Percentiles rank a stretch among this genome's conserved stretches.
Conservation (phyloP, 1,140 invertebrate genomes). For the Eubasilissa regina region DNA sequence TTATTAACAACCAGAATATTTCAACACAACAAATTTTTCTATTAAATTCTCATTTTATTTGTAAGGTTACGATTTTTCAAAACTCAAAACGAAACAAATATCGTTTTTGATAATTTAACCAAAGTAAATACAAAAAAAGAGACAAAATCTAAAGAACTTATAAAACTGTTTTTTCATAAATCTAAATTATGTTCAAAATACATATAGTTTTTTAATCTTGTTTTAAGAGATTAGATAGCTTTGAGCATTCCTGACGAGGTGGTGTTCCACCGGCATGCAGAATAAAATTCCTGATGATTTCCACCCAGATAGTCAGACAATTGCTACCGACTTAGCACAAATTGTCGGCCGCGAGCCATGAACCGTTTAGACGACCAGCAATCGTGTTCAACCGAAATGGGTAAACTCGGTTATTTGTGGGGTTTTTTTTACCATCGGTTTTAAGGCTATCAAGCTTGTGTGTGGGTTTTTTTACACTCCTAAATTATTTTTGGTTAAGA, state of each 20-base stretch:
- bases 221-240: not conserved
- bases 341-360: conserved; percentile 56
- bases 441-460: not conserved
- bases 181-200: no score
- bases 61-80: no score
- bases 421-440: not conserved
- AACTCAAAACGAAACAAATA: no score
- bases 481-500: not conserved
- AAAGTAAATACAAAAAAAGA: no score
- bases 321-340: conserved; percentile 59
- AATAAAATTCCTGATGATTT: conserved; percentile 58
- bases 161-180: no score
- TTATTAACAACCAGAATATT: no score
- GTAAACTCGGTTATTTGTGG: conserved; percentile 38
- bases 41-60: no score
- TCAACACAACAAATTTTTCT: no score
- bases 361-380: conserved; percentile 53
- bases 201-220: no score
- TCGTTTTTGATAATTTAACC: no score
- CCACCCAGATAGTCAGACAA: conserved; percentile 47
- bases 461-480: not conserved
- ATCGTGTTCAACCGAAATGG: conserved; percentile 56
- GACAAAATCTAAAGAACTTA: no score
- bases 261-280: conserved; percentile 37
- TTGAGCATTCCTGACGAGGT: conserved; percentile 2